These are phyloP conservation scores for Lasiommata megera DNA, from an alignment of 2,888 invertebrate species.

Conservation along the genomic window DNA sequence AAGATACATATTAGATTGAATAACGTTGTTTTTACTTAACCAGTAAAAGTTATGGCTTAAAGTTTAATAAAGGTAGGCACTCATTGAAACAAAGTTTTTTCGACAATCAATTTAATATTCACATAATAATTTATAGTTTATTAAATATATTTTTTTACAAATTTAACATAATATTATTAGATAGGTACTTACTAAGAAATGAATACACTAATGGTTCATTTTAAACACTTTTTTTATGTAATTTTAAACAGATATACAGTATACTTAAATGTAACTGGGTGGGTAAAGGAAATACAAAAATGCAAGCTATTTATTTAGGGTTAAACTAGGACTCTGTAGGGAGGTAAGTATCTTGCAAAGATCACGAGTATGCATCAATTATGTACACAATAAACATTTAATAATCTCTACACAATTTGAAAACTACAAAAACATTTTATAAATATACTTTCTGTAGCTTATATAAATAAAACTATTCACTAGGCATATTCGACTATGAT, in stretches of 20 bases:
- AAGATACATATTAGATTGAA: too few relatives aligned
- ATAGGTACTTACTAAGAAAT: neutral
- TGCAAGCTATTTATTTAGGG: neutral
- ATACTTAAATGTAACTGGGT: neutral
- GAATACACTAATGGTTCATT: constrained; percentile 5
- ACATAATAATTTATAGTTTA: constrained; percentile 69
- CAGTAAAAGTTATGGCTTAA: too few relatives aligned
- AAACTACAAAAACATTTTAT: constrained; percentile 36
- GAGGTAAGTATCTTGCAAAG: neutral
- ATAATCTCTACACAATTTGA: constrained; percentile 31
- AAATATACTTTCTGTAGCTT: constrained; percentile 67
- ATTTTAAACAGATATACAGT: neutral
- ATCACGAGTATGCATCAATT: constrained; percentile 39
- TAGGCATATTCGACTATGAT: constrained; percentile 72
- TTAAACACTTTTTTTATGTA: neutral
- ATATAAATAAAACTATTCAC: constrained; percentile 69
- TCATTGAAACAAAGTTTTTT: constrained; percentile 27
- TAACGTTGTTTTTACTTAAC: too few relatives aligned
- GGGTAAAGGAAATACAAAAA: constrained; percentile 1
- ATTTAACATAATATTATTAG: constrained; percentile 12
- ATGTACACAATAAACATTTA: constrained; percentile 66
- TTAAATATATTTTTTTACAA: constrained; percentile 50
- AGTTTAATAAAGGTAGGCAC: neutral
- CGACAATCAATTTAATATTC: constrained; percentile 62
- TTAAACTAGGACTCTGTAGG: neutral